Evolutionary conservation across 2,113 vertebrate genomes (phyloP), one percentile per base, ranked within the genome.

Genomic region (Lagopus muta): DNA sequence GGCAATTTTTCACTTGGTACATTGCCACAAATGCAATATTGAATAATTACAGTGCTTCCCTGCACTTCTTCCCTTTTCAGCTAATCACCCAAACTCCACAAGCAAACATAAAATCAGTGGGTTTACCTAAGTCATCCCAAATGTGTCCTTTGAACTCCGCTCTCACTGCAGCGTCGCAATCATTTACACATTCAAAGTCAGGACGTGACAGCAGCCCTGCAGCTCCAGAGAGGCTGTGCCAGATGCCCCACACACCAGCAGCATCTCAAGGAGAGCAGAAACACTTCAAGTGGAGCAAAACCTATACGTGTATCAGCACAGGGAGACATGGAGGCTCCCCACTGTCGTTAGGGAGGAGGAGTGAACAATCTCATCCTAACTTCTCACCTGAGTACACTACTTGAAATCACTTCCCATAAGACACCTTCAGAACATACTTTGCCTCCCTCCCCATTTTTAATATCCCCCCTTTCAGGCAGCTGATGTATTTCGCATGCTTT

Each of bases 261-360:
- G 83, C 24, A 42, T 42, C 1, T 0, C 0, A 0, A 77, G 50
- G 3, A 2, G 4, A 13, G 72, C 48, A 90, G 58, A 58, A 80
- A 72, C 19, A 22, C 13, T 36, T 76, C 18, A 64, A 43, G 34
- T 47, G 86, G 36, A 84, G 21, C 34, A 82, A 70, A 90, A 72
- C 8, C 10, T 36, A 0, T 2, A 10, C 3, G 5, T 4, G 5
- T 21, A 42, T 45, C n/a, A 47, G 3, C 0, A 1, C 58, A 27
- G 2, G 4, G 17, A 71, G n/a, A 93, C 27, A 24, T 67, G 34
- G 19, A 80, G 75, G 50, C 25, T 81, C 80, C 47, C 6, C 5
- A 24, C 1, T 34, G 42, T 17, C 4, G 13, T 22, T 18, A 52
- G 30, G 30, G 82, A 34, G 40, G 34, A 54, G 30, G 73, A 89